Conservation (phyloP, 23 tunicate species). For the Corella eumyota region DNA sequence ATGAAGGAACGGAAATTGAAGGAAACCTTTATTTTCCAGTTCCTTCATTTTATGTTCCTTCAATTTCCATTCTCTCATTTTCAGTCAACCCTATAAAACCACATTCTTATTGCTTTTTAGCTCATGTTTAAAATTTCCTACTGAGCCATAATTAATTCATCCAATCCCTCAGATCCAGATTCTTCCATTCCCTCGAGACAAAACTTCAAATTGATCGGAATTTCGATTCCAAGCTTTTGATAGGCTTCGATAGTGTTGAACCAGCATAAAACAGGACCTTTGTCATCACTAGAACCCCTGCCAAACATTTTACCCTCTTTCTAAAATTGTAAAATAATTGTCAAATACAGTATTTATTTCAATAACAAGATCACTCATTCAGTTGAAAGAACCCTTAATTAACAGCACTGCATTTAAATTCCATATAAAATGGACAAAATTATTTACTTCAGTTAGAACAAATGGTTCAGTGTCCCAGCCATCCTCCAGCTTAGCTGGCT, state of each 20-base stretch:
- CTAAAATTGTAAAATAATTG: constrained; percentile 18
- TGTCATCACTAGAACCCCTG: constrained; percentile 97
- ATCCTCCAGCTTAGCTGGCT: constrained; percentile 85
- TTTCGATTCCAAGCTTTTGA: constrained; percentile 55
- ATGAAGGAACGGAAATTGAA: too few relatives aligned
- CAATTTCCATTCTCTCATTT: too few relatives aligned
- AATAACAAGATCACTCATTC: too few relatives aligned
- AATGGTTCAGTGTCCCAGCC: constrained; percentile 99
- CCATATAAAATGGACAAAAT: neutral
- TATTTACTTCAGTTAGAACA: constrained; percentile 79
- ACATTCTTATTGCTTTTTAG: neutral
- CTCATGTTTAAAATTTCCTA: constrained; percentile 8
- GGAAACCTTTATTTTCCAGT: too few relatives aligned
- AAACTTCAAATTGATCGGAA: constrained; percentile 91
- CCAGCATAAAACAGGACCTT: constrained; percentile 98
- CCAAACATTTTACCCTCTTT: constrained; percentile 93
- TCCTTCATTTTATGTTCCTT: too few relatives aligned
- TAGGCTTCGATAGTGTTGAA: constrained; percentile 95
- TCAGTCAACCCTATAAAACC: neutral
- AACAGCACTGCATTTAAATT: too few relatives aligned
- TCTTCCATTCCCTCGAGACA: constrained; percentile 99
- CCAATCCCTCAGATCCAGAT: constrained; percentile 96
- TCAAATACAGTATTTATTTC: too few relatives aligned
- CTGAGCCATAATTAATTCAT: constrained; percentile 76
- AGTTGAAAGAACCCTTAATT: too few relatives aligned